Base-by-base conservation (phyloP, 1,140 invertebrate species). In the Anastrepha ludens region DNA sequence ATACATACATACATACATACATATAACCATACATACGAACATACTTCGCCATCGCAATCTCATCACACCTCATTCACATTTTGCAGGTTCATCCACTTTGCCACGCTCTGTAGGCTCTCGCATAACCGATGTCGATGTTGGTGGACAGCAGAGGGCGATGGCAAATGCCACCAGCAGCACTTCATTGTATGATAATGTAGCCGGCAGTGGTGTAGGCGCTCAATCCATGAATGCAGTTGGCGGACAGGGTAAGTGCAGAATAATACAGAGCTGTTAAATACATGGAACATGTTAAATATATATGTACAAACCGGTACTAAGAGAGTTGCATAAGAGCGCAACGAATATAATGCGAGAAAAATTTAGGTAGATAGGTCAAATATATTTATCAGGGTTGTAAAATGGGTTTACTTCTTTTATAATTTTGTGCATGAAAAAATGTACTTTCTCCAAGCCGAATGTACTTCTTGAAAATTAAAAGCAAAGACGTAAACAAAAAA, bases 111-210 rank as follows among this genome's bases (percentile, higher is more conserved):
- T 96, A 92, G 96, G 96, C 92, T 95, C 95, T 7, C 94, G 96
- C 89, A 95, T 95, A 15, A 95, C 95, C 58, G 96, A 97, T 93
- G 95, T 96, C 88, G 96, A 97, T 88, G 92, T 86, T 88, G 88
- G 92, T 85, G 92, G 94, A 13, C 96, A 97, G 89, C 89, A 89
- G 65, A 92, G 90, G 70, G 96, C 97, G 87, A 81, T 81, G 74
- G 96, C 96, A 50, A 96, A 96, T 41, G 97, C 97, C 29, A 97
- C 97, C 29, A 98, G 97, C 88, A 97, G 96, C 89, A 97, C 97
- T 13, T 98, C 97, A 55, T 95, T 98, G n/a, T 98, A 98, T 92
- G 97, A 98, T 94, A 97, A 98, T 93, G 97, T 98, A 86, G 94
- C 95, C 90, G 94, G 94, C 64, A 94, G 95, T 86, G 91, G 78